These are phyloP conservation scores for Tribolium castaneum DNA, from an alignment of 1,140 invertebrate species.

Conservation along the genomic window DNA sequence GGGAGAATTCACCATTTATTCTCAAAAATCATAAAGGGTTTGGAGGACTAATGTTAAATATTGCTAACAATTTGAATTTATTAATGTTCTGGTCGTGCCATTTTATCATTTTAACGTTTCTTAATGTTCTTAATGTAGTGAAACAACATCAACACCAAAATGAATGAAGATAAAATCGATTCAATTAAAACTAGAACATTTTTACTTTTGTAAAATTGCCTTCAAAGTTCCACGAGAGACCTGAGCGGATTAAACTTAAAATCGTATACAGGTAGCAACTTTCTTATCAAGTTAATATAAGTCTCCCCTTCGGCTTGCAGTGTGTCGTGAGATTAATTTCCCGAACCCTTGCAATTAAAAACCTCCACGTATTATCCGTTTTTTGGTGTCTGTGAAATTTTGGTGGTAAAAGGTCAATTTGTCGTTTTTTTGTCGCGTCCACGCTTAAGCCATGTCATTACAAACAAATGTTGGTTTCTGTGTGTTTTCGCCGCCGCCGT, in stretches of 20 bases:
- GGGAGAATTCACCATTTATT: too few relatives aligned
- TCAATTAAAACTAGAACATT: not conserved
- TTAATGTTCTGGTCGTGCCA: too few relatives aligned
- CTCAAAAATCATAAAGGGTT: too few relatives aligned
- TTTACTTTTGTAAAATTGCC: not conserved
- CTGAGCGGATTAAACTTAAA: not conserved
- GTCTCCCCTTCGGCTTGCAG: not conserved
- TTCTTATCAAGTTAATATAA: not conserved
- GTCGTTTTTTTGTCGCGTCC: not conserved
- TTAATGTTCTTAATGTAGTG: too few relatives aligned
- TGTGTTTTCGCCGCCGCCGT: conserved; percentile 19
- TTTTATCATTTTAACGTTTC: too few relatives aligned
- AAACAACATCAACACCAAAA: too few relatives aligned
- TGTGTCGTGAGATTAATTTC: not conserved
- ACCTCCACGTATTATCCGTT: too few relatives aligned
- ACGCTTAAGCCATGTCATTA: not conserved
- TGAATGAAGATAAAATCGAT: not conserved
- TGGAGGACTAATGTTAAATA: too few relatives aligned
- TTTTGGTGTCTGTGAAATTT: not conserved
- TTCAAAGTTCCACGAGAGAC: not conserved
- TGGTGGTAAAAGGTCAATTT: not conserved
- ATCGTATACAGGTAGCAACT: not conserved
- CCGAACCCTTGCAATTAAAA: not conserved
- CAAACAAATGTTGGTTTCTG: not conserved
- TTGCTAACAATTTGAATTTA: too few relatives aligned